These are phyloP conservation scores for Heliocidaris tuberculata DNA, from an alignment of 35 echinoderm and acorn worm genomes.

Conservation along the genomic window DNA sequence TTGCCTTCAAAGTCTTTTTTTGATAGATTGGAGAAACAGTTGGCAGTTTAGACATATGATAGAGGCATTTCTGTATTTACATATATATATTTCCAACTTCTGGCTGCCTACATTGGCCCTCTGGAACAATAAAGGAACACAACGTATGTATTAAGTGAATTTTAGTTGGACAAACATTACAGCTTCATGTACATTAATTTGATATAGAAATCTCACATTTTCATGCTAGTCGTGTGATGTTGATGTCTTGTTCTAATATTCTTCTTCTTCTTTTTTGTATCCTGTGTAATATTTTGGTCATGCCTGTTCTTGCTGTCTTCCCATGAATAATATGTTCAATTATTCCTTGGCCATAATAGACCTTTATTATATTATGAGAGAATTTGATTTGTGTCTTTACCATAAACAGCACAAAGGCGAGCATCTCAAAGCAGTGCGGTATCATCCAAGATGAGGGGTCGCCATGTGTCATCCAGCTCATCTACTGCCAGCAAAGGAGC, in stretches of 20 bases:
- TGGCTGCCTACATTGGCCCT: too few relatives aligned
- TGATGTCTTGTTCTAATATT: neutral
- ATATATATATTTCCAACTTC: too few relatives aligned
- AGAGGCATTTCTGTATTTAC: too few relatives aligned
- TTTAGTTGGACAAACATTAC: neutral
- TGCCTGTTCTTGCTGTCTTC: neutral
- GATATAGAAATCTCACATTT: too few relatives aligned
- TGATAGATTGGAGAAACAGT: too few relatives aligned
- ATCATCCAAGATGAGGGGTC: constrained; percentile 7
- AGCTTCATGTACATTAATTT: neutral
- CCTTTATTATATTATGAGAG: neutral
- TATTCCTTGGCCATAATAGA: neutral
- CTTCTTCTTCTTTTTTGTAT: neutral
- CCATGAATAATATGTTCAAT: too few relatives aligned
- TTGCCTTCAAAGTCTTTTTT: too few relatives aligned
- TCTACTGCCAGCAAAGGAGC: constrained; percentile 17
- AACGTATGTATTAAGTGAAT: neutral
- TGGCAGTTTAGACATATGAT: too few relatives aligned
- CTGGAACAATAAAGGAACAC: too few relatives aligned
- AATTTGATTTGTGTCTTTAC: neutral
- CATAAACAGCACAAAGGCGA: neutral
- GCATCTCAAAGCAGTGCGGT: neutral
- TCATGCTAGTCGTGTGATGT: neutral
- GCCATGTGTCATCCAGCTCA: constrained; percentile 18
- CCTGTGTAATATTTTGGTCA: neutral